Evolutionary conservation across 2,888 invertebrate genomes (phyloP), one percentile per base, ranked within the genome.

Genomic region (Ichneumoninae sp.): DNA sequence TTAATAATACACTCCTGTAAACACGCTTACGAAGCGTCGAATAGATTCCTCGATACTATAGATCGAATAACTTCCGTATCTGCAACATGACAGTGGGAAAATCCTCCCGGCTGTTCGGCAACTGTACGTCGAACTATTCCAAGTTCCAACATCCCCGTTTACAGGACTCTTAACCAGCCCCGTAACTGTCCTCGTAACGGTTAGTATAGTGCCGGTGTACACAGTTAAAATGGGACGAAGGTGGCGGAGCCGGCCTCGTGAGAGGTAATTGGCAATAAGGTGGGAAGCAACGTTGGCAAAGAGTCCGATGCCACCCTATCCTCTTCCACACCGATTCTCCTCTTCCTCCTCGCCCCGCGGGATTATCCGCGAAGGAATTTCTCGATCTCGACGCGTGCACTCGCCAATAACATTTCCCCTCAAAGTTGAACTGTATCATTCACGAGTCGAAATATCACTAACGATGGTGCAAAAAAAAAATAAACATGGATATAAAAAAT

Each of bases 181-280:
- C 83, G 81, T 89, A 88, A 88, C 70, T 74, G 85, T 86, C 79
- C 62, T 70, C 86, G 85, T 84, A 87, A 89, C 69, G 84, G 62
- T 87, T 84, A 87, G 82, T 85, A 76, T 78, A 75, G 40, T 75
- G 77, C 85, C 16, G 72, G 77, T 74, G 33, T 76, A 62, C 30
- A 62, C n/a, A 33, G 16, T 30, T 30, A 62, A 16, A 65, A 71
- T 82, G 68, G 57, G 60, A 78, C 40, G 60, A 47, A 60, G 65
- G 54, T 47, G 82, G 65, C n/a, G 19, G 68, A 33, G 68, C 52
- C n/a, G 13, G 44, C 52, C 65, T 62, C 72, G 78, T 52, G 62
- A 79, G 62, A 65, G 68, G 76, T 83, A 86, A 90, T 88, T 88
- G 86, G 71, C 88, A 82, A 87, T 88, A 88, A 88, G 83, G 65